Evolutionary conservation across 2,888 invertebrate genomes (phyloP).

Genomic region (Polydrusus cervinus): DNA sequence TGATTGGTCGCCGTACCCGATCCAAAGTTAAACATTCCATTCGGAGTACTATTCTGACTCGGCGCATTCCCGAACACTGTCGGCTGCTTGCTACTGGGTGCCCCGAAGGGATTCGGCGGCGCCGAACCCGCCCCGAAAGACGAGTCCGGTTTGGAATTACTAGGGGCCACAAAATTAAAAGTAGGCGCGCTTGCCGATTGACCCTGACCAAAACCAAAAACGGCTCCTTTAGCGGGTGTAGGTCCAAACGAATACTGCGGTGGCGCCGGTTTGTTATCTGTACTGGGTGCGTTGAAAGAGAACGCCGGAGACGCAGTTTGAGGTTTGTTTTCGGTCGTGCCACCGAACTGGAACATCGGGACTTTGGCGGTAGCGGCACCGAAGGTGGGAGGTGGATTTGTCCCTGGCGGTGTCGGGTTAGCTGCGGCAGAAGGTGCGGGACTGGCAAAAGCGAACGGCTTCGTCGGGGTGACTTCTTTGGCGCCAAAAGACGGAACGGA

Average conservation of each 20-base stretch:
- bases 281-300: not conserved
- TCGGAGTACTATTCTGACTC: conserved; percentile 52
- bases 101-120: conserved; percentile 22
- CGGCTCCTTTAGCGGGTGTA: conserved; percentile 14
- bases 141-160: conserved; percentile 34
- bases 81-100: conserved; percentile 2
- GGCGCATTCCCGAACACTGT: conserved; percentile 31
- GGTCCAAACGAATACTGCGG: conserved; percentile 18
- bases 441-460: conserved; percentile 59
- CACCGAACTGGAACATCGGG: conserved; percentile 32
- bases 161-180: conserved; percentile 66
- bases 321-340: conserved; percentile 3
- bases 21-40: conserved; percentile 66
- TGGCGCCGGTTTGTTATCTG: not conserved
- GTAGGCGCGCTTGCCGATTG: conserved; percentile 48
- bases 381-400: conserved; percentile 45
- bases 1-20: conserved; percentile 54
- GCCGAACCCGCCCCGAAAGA: conserved; percentile 35
- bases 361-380: conserved; percentile 46
- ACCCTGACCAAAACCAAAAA: conserved; percentile 30
- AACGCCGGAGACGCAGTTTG: not conserved
- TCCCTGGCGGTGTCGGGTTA: conserved; percentile 62
- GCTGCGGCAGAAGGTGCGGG: conserved; percentile 19
- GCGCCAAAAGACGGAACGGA: conserved; percentile 47
- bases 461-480: conserved; percentile 46